These are phyloP conservation scores for Orthonevra nobilis DNA, from an alignment of 2,888 invertebrate species.

Conservation along the genomic window DNA sequence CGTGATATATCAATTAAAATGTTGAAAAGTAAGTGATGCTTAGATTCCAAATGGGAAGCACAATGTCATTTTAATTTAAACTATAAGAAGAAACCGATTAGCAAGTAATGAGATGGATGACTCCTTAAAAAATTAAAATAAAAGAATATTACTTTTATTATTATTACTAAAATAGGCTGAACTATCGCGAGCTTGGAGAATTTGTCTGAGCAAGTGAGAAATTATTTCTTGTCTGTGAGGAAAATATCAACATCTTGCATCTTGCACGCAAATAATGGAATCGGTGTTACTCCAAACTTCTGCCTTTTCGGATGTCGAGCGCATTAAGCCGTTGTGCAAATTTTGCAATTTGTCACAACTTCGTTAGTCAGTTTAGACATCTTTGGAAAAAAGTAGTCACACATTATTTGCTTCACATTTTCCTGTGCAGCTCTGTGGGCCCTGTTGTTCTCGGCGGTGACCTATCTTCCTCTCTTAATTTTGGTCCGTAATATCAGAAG, in stretches of 20 bases:
- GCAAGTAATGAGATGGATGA: too few relatives aligned
- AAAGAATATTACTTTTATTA: too few relatives aligned
- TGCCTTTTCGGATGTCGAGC: conserved; percentile 6
- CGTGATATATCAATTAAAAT: too few relatives aligned
- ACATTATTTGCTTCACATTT: neutral
- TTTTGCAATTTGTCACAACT: conserved; percentile 32
- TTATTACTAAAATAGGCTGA: conserved; percentile 12
- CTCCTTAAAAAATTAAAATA: too few relatives aligned
- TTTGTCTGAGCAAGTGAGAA: conserved; percentile 10
- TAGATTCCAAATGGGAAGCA: too few relatives aligned
- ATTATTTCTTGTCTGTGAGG: conserved; percentile 16
- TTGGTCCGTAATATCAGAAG: conserved; percentile 12
- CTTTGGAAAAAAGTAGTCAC: conserved; percentile 58
- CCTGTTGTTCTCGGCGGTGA: neutral
- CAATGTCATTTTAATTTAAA: too few relatives aligned
- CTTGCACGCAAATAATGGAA: conserved; percentile 8
- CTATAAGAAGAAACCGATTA: too few relatives aligned
- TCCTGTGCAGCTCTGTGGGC: neutral
- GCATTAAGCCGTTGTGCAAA: conserved; percentile 31
- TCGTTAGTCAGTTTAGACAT: conserved; percentile 43
- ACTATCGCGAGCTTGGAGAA: neutral
- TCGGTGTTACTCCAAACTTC: conserved; percentile 10
- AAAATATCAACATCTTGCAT: conserved; percentile 30
- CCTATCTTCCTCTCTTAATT: conserved; percentile 14
- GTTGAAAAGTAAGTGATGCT: too few relatives aligned